Percentiles rank a stretch among this genome's conserved stretches.
Evolutionary conservation across 2,113 vertebrate genomes (phyloP).

Genomic region (Cephalopholis sonnerati): DNA sequence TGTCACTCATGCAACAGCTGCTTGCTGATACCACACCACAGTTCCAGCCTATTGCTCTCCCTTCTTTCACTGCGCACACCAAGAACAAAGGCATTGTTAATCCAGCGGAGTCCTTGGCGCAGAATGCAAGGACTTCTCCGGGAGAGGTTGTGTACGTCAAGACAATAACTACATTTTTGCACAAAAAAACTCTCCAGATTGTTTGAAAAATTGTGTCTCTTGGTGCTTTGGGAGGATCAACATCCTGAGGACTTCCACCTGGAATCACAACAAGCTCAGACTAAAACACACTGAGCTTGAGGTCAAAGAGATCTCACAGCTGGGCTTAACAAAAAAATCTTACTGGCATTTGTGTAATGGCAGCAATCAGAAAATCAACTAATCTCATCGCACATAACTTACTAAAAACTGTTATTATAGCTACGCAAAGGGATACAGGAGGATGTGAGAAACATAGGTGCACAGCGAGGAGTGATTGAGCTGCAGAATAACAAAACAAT

Average conservation of each 20-base stretch:
- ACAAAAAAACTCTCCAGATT: constrained; percentile 55
- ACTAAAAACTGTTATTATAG: constrained; percentile 1
- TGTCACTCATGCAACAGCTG: constrained; percentile 93
- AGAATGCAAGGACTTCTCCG: constrained; percentile 82
- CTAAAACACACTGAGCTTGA: constrained; percentile 63
- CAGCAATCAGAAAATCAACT: constrained; percentile 5
- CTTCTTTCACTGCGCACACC: constrained; percentile 67
- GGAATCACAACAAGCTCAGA: constrained; percentile 70
- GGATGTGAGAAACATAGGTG: background rate
- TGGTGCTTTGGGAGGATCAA: constrained; percentile 74
- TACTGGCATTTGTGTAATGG: background rate
- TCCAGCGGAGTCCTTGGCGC: constrained; percentile 75
- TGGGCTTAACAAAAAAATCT: constrained; percentile 17
- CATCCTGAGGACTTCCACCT: constrained; percentile 81
- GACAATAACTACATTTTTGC: constrained; percentile 65
- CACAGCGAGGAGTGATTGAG: background rate
- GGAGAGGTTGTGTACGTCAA: constrained; percentile 65
- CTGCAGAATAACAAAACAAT: constrained; percentile 6
- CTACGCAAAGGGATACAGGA: background rate
- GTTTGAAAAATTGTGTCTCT: constrained; percentile 75
- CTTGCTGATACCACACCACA: constrained; percentile 86
- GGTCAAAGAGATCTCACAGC: constrained; percentile 63
- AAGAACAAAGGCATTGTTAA: constrained; percentile 83
- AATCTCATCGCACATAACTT: constrained; percentile 1
- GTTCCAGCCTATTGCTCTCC: constrained; percentile 77